Evolutionary conservation across 2,888 invertebrate species (phyloP), one percentile per base, ranked within the genome.

Genomic region (Cinara cedri): DNA sequence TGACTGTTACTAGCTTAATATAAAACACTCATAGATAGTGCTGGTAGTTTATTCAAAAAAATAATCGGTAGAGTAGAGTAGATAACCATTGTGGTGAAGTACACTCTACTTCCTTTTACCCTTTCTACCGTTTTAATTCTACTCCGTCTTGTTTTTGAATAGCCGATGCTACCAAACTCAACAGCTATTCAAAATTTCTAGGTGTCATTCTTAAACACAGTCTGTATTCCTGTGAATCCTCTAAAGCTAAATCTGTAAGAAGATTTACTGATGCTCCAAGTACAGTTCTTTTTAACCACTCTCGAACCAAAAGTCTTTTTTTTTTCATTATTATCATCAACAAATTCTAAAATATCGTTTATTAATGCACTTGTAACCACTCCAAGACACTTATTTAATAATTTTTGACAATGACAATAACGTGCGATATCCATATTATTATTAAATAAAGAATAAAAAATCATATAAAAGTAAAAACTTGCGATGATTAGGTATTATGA

Each of bases 151-250:
- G 46, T 66, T 60, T 75, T 51, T 46, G 44, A 34, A 78, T 78
- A 71, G 70, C 70, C 21, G 44, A 55, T 72, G 44, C n/a, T 66
- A 80, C 68, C 49, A 81, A 46, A 26, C 54, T 51, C 54, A 72
- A 68, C 42, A 80, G 63, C 34, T 71, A 46, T 55, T 81, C 63
- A 80, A 78, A 72, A 72, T 44, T 72, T 57, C 51, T 55, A 42
- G 72, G 44, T 49, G 46, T 80, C 80, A 80, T 72, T 68, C 80
- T 80, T 60, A 80, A 80, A 80, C 66, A 81, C 72, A 62, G 44
- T 51, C 66, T 68, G 44, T 80, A 80, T 57, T 78, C 78, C 51
- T 60, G 14, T 70, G 75, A 63, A 81, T 81, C 81, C 57, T 81
- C 78, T 71, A 81, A 71, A 46, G 71, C 70, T 66, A 76, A 65